A percentile compares a stretch with the other conserved stretches of the same genome.
Conservation (phyloP, 2,113 vertebrate genomes). For the Dipodomys ordii region DNA sequence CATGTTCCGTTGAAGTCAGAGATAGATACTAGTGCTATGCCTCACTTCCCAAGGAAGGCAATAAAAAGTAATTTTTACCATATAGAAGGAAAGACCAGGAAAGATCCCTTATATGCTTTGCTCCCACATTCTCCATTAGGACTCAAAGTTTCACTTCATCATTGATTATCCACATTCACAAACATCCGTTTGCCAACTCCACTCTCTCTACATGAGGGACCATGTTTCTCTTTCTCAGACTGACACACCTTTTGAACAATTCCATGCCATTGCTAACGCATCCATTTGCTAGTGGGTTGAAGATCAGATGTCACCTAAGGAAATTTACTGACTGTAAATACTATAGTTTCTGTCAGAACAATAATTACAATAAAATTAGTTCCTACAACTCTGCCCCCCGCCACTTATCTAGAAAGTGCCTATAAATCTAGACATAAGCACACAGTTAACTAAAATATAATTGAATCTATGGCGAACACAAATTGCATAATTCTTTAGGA, state of each 20-base stretch:
- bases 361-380: constrained; percentile 26
- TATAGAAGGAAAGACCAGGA: not conserved
- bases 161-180: not conserved
- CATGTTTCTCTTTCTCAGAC: not conserved
- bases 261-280: not conserved
- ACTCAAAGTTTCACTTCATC: not conserved
- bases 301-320: not conserved
- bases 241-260: not conserved
- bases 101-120: not conserved
- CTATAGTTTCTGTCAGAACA: not conserved
- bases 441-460: no score
- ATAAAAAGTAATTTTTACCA: not conserved
- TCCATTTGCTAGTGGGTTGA: not conserved
- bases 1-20: not conserved
- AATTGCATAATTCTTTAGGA: no score
- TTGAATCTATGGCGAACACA: no score
- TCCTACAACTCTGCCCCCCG: not conserved
- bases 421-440: no score
- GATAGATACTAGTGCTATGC: not conserved
- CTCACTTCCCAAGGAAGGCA: not conserved
- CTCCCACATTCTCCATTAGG: not conserved
- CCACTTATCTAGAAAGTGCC: no score
- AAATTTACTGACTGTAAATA: not conserved
- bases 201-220: not conserved
- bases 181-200: not conserved